Base-by-base conservation (phyloP, 2,888 invertebrate species). In the Microplitis deprimator region DNA sequence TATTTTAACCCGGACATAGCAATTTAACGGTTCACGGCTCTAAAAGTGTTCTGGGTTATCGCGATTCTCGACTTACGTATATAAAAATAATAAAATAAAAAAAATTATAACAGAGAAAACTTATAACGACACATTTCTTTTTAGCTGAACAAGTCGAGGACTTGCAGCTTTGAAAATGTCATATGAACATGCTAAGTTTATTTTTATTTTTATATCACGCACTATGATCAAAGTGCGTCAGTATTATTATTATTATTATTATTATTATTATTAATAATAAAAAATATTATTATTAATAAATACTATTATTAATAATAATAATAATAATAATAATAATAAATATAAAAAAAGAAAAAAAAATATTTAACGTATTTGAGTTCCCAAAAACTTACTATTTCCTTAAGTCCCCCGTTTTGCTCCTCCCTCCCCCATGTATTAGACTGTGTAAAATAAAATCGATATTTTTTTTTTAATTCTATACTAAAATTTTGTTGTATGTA, bases 21-120 rank as follows among this genome's bases (percentile, higher is more conserved):
- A 68, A 74, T 74, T 74, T 74, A 8, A 61, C 67, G 68, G 60
- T 68, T 39, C 74, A 68, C 38, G 39, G 74, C 39, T 41, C 60
- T 40, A 50, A 64, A 40, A 50, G 50, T 38, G 39, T 20, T 16
- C 17, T 16, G 39, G 38, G 39, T 68, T 41, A 40, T 41, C 68
- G 50, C 68, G 68, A 68, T 68, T 68, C 68, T 68, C 20, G 41
- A 20, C 29, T 41, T 50, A 50, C 29, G 29, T 29, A 29, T 29
- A 29, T 29, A 4, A 29, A 29, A 29, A 29, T 29, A 4, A 29
- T 4, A 29, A 29, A 29, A 29, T 29, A 50, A 50, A 50, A 50
- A 50, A 50, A 50, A 50, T 50, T 50, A 50, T 50, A 50, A 50
- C 50, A 50, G 29, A 29, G 29, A 10, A 50, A 50, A 50, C 13